Evolutionary conservation across 2,797 vertebrate genomes (phyloP), one percentile per base, ranked within the genome.

Genomic region (Sebastes miniatus): DNA sequence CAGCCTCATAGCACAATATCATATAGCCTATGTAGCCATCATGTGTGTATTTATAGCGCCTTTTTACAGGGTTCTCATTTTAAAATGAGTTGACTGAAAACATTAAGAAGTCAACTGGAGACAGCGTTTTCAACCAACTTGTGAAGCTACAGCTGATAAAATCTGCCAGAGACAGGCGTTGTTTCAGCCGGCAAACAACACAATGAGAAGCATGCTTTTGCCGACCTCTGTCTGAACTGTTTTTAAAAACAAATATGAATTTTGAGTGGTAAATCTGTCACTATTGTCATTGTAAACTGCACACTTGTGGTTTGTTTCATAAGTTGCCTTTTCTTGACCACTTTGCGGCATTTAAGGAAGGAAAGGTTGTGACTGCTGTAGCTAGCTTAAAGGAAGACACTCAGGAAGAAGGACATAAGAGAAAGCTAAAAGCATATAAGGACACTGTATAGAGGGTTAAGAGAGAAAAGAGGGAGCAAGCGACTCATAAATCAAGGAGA

Each of bases 401-500:
- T 47, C 27, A 12, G 20, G n/a, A n/a, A 66, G 43, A 75, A 18
- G 71, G 52, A 75, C 34, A 64, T 56, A 12, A 62, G 56, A 79
- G 52, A 76, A 82, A 73, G 65, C 76, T 84, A 81, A 76, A 84
- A 86, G 54, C 77, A 81, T 72, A 84, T 80, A 80, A 69, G 77
- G 67, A 83, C 80, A 71, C 80, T 25, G 68, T 84, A 76, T 52
- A 61, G 75, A 75, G 82, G 1, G 24, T 61, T 69, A 29, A 18
- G 77, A 58, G 65, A 47, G 69, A 69, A 69, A 14, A 86, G 70
- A 74, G 76, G 83, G 81, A 54, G 77, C 80, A 75, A 85, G 73
- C 54, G 88, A 86, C 88, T 93, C 92, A 96, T 96, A 96, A 96
- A 96, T 96, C 95, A 96, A 91, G 89, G 88, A 85, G 91, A 89